Conservation (phyloP, 2,113 vertebrate genomes). For the Centropus unirufus region DNA sequence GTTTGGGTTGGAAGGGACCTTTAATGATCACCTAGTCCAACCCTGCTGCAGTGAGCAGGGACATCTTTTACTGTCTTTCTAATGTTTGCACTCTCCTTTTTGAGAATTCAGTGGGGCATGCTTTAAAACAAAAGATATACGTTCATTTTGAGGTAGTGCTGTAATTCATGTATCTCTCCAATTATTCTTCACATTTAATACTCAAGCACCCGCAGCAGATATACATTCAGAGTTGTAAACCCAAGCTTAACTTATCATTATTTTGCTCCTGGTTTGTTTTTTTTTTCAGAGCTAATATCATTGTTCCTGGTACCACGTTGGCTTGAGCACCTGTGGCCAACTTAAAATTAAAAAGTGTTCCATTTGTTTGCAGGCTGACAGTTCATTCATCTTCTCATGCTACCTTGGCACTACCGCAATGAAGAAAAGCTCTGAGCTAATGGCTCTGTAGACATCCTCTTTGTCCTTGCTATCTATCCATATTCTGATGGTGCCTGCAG, state of each 20-base stretch:
- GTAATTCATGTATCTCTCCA: background rate
- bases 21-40: background rate
- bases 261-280: background rate
- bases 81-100: background rate
- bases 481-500: slow-evolving; percentile 6
- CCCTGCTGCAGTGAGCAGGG: accelerated
- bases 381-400: slow-evolving; percentile 40
- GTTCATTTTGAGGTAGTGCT: background rate
- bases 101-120: accelerated
- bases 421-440: slow-evolving; percentile 35
- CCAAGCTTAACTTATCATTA: background rate
- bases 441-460: slow-evolving; percentile 33
- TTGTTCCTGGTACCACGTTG: background rate
- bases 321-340: slow-evolving; percentile 10
- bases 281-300: background rate
- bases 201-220: background rate
- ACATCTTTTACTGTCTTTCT: background rate
- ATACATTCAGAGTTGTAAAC: background rate
- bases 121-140: background rate
- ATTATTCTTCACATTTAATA: background rate
- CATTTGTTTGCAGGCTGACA: slow-evolving; percentile 50
- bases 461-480: slow-evolving; percentile 56
- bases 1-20: background rate
- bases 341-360: slow-evolving; percentile 42
- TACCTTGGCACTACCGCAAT: slow-evolving; percentile 6